phyloP scores from a whole-genome alignment of 1,140 invertebrate genomes.

The Brachionus asplanchnoidis region DNA sequence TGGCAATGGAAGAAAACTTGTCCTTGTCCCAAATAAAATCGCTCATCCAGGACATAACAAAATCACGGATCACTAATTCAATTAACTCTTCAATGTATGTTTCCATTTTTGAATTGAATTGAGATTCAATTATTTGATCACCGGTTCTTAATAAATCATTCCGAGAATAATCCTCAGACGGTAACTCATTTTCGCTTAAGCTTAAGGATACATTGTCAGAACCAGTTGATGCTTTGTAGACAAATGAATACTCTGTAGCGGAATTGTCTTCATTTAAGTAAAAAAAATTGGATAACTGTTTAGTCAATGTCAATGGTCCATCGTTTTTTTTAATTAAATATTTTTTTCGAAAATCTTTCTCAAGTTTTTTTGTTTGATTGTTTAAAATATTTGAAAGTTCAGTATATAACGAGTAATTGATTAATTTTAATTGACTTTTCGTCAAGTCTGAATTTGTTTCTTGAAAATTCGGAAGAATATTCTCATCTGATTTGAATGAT shows the following conservation, averaged over 20 bases:
- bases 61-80: conserved; percentile 72
- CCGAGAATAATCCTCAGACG: neutral
- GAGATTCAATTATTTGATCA: neutral
- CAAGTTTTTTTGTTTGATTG: neutral
- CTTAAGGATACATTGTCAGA: neutral
- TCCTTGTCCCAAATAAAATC: conserved; percentile 63
- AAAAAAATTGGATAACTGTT: neutral
- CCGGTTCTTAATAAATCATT: neutral
- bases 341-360: neutral
- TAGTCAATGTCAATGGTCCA: neutral
- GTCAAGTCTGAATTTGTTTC: neutral
- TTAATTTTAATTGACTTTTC: neutral
- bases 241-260: neutral
- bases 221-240: neutral
- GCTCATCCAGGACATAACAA: conserved; percentile 69
- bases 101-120: conserved; percentile 64
- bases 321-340: neutral
- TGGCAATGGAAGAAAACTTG: conserved; percentile 54
- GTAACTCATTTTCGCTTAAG: neutral
- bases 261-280: neutral
- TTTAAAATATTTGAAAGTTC: conserved; percentile 2
- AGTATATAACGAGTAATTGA: neutral
- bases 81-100: conserved; percentile 74
- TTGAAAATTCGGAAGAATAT: neutral
- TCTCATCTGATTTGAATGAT: neutral